phyloP scores from a whole-genome alignment of 1,140 invertebrate genomes.

The Manduca sexta region DNA sequence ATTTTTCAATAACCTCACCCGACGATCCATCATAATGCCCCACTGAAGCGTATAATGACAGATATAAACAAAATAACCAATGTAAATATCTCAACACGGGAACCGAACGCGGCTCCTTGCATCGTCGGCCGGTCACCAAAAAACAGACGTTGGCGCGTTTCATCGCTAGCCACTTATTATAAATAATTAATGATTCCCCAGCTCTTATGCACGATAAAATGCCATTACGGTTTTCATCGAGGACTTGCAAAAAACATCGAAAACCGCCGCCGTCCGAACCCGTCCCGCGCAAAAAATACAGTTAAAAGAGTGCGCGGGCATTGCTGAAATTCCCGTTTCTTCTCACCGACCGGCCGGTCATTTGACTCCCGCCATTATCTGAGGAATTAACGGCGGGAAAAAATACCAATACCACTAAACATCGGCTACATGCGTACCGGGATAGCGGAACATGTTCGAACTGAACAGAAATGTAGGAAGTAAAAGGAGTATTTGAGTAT shows the following conservation, averaged over 20 bases:
- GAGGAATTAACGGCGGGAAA: constrained; percentile 64
- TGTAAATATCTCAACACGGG: neutral
- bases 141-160: constrained; percentile 23
- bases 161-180: constrained; percentile 59
- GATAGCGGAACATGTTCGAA: no score
- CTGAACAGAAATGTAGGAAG: no score
- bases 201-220: constrained; percentile 71
- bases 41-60: neutral
- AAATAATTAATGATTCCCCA: constrained; percentile 71
- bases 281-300: constrained; percentile 51
- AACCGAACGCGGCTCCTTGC: neutral
- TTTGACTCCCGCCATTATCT: constrained; percentile 68
- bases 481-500: no score
- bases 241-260: constrained; percentile 55
- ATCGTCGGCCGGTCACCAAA: constrained; percentile 5
- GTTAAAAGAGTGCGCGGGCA: constrained; percentile 64
- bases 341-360: constrained; percentile 46
- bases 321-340: constrained; percentile 67
- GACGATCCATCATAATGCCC: neutral
- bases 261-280: constrained; percentile 48
- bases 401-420: constrained; percentile 40
- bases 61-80: neutral
- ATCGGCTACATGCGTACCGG: no score
- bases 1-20: no score
- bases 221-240: constrained; percentile 70